Evolutionary conservation across 1,140 invertebrate genomes (phyloP), one percentile per base, ranked within the genome.

Genomic region (Neodiprion lecontei): DNA sequence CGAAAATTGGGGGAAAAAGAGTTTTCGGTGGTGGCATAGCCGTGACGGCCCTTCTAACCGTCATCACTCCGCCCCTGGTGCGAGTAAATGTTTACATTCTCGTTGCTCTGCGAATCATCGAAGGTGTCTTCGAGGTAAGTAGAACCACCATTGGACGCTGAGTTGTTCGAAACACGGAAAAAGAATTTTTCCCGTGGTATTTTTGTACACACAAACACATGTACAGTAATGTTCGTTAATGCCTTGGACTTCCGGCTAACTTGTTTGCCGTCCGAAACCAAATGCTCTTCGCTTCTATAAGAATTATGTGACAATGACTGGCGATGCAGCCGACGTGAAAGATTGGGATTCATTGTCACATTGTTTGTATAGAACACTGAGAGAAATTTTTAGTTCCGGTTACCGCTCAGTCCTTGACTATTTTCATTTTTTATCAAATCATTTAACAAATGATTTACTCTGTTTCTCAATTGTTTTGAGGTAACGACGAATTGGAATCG

Each of bases 91-190:
- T 94, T 1, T 92, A 91, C 61, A 82, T 94, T 8, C 90, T 98
- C 0, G 88, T 98, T 28, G 89, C 90, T 3, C 89, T 96, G 0
- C 88, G 97, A 78, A 92, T 98, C 14, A 84, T 97, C 28, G 95
- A 97, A 88, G 97, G 97, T 68, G 84, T 98, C 53, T 96, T 95
- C 84, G 96, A 98, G 91, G 95, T 96, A 88, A 80, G 70, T 73
- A 17, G 61, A 61, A 1, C 48, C 67, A 47, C 40, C n/a, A 65
- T 69, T 72, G 48, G 66, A 69, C 21, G 73, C n/a, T 71, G 67
- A 72, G 28, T 53, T 40, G 2, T 40, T 40, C 28, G 28, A 40
- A 40, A 40, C 1, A 8, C 4, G n/a, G 28, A 3, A 40, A 40
- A 1, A 5, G 67, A 50, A 9, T 66, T 77, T 69, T 8, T 7